Evolutionary conservation across 2,888 invertebrate species (phyloP).

Genomic region (Drosophila mimica): DNA sequence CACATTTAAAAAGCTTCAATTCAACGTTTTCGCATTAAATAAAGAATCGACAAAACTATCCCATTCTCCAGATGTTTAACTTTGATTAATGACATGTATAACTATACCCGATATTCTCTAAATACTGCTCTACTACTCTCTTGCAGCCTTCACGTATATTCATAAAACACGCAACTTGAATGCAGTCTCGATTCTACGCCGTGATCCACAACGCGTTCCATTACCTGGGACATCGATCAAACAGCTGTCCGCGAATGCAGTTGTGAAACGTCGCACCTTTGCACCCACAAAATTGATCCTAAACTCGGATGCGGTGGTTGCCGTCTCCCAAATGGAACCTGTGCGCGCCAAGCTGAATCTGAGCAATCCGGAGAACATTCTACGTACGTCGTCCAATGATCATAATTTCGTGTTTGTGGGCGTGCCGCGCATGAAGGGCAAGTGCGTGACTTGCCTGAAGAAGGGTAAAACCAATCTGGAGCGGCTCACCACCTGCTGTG

Average conservation of each 20-base stretch:
- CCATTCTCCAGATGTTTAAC: conserved; percentile 11
- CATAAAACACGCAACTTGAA: conserved; percentile 8
- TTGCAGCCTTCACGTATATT: conserved; percentile 27
- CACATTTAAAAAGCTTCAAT: not conserved
- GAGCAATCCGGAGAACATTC: conserved; percentile 72
- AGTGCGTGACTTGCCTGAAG: conserved; percentile 84
- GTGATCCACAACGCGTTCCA: conserved; percentile 34
- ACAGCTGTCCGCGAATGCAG: conserved; percentile 6
- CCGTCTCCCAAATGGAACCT: conserved; percentile 15
- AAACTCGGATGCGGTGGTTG: not conserved
- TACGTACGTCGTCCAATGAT: conserved; percentile 74
- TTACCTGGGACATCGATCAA: conserved; percentile 13
- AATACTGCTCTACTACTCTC: not conserved
- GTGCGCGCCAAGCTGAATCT: conserved; percentile 43
- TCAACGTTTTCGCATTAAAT: conserved; percentile 23
- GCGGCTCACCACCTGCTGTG: conserved; percentile 83
- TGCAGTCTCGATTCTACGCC: conserved; percentile 11
- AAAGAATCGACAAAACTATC: conserved; percentile 9
- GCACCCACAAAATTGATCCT: not conserved
- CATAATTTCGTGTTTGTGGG: conserved; percentile 82
- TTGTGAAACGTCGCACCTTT: conserved; percentile 18
- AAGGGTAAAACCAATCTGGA: conserved; percentile 52
- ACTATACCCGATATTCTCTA: not conserved
- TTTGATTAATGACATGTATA: not conserved
- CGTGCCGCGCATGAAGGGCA: conserved; percentile 81